Conservation (phyloP, 2,113 vertebrate genomes). For the Azemiops feae region DNA sequence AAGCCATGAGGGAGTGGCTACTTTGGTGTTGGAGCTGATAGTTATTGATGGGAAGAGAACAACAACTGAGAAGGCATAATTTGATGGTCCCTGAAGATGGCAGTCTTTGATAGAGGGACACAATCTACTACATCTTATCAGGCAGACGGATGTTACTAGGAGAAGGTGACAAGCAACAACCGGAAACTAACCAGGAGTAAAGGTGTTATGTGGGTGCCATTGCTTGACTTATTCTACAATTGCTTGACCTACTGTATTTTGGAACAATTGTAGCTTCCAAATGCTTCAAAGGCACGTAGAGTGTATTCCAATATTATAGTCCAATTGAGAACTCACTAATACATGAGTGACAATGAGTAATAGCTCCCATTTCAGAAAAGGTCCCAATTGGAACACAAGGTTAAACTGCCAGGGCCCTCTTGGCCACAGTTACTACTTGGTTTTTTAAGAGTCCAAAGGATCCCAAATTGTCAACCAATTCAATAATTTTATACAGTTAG, state of each 20-base stretch:
- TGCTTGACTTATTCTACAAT: background rate
- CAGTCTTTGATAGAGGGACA: background rate
- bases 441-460: background rate
- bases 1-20: background rate
- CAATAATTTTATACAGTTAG: background rate
- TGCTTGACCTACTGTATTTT: background rate
- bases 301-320: background rate
- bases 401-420: background rate
- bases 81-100: background rate
- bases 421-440: background rate
- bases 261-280: background rate
- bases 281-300: background rate
- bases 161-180: background rate
- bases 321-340: background rate
- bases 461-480: background rate
- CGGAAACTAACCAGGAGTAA: background rate
- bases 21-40: background rate
- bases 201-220: background rate
- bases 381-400: background rate
- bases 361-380: background rate
- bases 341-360: background rate
- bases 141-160: background rate
- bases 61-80: background rate
- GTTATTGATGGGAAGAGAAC: background rate
- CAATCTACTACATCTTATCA: background rate